phyloP scores from a whole-genome alignment of 2,888 invertebrate genomes.

The Cephus nigrinus region DNA sequence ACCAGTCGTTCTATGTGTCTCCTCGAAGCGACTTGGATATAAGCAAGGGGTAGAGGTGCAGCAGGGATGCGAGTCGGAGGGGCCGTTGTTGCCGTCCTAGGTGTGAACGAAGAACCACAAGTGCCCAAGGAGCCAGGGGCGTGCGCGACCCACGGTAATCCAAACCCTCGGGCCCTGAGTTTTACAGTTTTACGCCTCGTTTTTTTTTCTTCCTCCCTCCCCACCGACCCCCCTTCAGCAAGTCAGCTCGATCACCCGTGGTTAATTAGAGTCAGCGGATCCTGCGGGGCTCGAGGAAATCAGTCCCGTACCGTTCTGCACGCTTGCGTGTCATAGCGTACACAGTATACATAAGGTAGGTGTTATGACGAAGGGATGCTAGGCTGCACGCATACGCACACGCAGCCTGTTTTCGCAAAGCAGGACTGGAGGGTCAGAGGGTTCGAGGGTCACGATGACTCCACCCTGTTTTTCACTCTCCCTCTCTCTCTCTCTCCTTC shows the following conservation, averaged over 20 bases:
- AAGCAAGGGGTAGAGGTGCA: not conserved
- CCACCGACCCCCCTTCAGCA: not conserved
- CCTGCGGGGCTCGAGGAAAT: not conserved
- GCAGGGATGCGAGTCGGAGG: not conserved
- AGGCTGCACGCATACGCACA: not conserved
- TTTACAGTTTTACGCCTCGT: conserved; percentile 51
- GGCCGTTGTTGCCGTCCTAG: conserved; percentile 35
- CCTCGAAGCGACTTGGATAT: not conserved
- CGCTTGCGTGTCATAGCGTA: not conserved
- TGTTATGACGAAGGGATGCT: not conserved
- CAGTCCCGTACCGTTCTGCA: not conserved
- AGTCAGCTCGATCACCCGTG: not conserved
- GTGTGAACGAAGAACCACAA: conserved; percentile 65
- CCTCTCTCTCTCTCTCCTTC: not conserved
- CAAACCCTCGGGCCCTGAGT: conserved; percentile 47
- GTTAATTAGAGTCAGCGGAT: not conserved
- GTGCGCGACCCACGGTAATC: conserved; percentile 49
- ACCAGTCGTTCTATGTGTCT: not conserved
- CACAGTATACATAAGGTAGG: not conserved
- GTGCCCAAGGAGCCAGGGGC: conserved; percentile 50
- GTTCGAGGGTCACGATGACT: not conserved
- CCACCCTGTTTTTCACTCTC: not conserved
- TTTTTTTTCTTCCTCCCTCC: conserved; percentile 35
- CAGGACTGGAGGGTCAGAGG: not conserved
- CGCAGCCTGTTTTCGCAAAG: not conserved